Base-by-base conservation (phyloP, 2,888 invertebrate species). In the Heteromyza rotundicornis region DNA sequence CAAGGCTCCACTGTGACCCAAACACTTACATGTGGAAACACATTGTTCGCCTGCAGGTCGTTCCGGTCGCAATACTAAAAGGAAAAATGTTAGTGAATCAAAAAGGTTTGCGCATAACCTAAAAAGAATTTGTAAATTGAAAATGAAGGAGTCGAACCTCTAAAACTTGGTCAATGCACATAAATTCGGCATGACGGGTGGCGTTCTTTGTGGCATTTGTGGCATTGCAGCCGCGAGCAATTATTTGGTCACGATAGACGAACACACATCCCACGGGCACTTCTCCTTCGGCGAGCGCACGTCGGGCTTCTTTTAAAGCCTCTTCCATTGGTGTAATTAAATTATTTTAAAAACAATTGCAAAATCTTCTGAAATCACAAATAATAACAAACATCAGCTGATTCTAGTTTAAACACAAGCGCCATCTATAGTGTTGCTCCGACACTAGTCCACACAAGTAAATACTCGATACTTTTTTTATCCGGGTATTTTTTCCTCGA, bases 221-320 rank as follows among this genome's bases (percentile, higher is more conserved):
- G 71, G 89, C 89, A 83, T 98, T 98, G 66, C 92, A 87, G 23
- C 96, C 96, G 64, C 88, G 86, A 0, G 95, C 96, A 65, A 97
- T 85, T 44, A 94, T 87, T 74, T 87, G 78, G 64, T 87, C 85
- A 55, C 89, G 83, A 72, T 88, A 87, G 17, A 94, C 88, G 79
- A 99, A 93, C 53, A 98, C 89, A 85, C 98, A 99, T 1, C 98
- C 99, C 14, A 99, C 96, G 7, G 99, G 99, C 27, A 99, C 98
- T 87, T 99, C 98, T 65, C 94, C 91, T 2, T 84, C 86, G 60
- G 84, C 79, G 63, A 78, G 71, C 20, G 97, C 96, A 79, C 91
- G 88, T 63, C 87, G 84, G 0, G 97, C 98, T 78, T 90, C 86
- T 55, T 85, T 83, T 72, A 95, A 87, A 12, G 94, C 93, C 76